Conservation (phyloP, 2,888 invertebrate species). For the Erynnis tages region DNA sequence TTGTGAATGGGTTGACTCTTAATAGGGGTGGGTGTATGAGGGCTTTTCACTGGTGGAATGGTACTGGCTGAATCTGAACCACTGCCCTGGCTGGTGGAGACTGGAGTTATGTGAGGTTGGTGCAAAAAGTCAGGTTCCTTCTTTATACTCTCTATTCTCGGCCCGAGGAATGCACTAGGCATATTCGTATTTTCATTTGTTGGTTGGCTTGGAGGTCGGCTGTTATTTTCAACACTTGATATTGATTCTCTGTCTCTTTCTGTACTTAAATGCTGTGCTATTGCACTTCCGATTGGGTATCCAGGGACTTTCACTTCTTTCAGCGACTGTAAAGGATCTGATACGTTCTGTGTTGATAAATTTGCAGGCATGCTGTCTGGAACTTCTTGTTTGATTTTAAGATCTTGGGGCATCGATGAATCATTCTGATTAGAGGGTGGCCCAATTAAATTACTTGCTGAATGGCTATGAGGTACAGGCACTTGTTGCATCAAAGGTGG, state of each 20-base stretch:
- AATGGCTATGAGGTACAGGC: slow-evolving; percentile 58
- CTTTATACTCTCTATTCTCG: slow-evolving; percentile 86
- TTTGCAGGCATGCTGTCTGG: slow-evolving; percentile 76
- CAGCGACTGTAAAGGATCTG: slow-evolving; percentile 88
- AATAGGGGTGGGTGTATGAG: slow-evolving; percentile 77
- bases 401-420: slow-evolving; percentile 73
- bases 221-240: slow-evolving; percentile 72
- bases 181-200: slow-evolving; percentile 72
- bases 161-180: slow-evolving; percentile 82
- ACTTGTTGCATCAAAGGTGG: slow-evolving; percentile 68
- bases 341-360: slow-evolving; percentile 73
- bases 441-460: slow-evolving; percentile 55
- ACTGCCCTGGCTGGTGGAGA: slow-evolving; percentile 71
- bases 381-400: slow-evolving; percentile 80
- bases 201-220: slow-evolving; percentile 74
- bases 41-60: slow-evolving; percentile 80
- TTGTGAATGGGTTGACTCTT: slow-evolving; percentile 72
- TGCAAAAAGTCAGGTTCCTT: slow-evolving; percentile 86
- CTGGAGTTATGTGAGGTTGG: slow-evolving; percentile 76
- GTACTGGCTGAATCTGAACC: slow-evolving; percentile 69
- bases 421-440: slow-evolving; percentile 63
- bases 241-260: slow-evolving; percentile 75
- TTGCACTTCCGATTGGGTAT: slow-evolving; percentile 81
- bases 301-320: slow-evolving; percentile 91
- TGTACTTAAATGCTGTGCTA: slow-evolving; percentile 72